Base-by-base conservation (phyloP, 2,797 vertebrate species). In the Chiloscyllium punctatum region DNA sequence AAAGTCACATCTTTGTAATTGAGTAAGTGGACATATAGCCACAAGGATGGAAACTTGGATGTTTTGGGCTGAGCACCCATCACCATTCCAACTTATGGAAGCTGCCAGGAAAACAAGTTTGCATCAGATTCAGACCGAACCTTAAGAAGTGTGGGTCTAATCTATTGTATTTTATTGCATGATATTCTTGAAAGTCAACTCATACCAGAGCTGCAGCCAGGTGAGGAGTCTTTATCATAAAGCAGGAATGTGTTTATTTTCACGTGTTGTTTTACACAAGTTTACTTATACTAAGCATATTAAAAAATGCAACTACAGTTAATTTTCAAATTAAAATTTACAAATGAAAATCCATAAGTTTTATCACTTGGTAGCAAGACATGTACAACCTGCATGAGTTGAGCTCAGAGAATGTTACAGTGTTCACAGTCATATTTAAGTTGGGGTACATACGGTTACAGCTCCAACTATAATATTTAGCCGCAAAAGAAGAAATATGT, bases 351-450 rank as follows among this genome's bases (percentile, higher is more conserved):
- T 23, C 16, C 42, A 84, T 25, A 48, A 21, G 18, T 53, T 30
- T 62, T 53, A 53, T 69, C 18, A 33, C n/a, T 1, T 42, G 68
- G 8, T 42, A 92, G 62, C 66, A 68, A 92, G 62, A 92, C 90
- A 92, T 69, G 90, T 66, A 92, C 62, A 92, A 92, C 68, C 88
- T 92, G n/a, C 87, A 62, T 62, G 57, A 13, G 87, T 62, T 90
- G 90, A 92, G n/a, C 21, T 92, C 92, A 92, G 13, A 92, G 90
- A 92, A 68, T 11, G 42, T 92, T 69, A 84, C 82, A 48, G 82
- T 84, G 18, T 92, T 68, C 90, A 92, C 18, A 91, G n/a, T 66
- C 30, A 90, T 57, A 92, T 92, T 92, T 42, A 66, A 92, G 30
- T 18, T 66, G 53, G 30, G 33, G 57, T 92, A 91, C 7, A 69